phyloP scores from a whole-genome alignment of 2,113 vertebrate species.

The Pseudorasbora parva region DNA sequence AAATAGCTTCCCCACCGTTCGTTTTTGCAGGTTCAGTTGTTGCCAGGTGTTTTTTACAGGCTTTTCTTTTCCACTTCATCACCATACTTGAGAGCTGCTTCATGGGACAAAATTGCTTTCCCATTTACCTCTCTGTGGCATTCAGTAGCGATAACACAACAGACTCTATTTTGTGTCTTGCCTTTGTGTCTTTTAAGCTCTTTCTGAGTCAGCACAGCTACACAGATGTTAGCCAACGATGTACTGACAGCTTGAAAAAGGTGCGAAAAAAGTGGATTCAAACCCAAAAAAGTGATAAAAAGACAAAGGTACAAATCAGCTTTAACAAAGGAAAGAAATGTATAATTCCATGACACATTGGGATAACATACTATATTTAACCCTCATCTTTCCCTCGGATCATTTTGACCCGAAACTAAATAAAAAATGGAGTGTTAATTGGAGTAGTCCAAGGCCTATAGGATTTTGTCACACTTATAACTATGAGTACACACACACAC shows the following conservation, averaged over 20 bases:
- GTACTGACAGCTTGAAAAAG: background rate
- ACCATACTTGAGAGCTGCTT: background rate
- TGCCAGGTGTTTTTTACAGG: conserved; percentile 13
- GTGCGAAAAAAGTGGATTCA: no score
- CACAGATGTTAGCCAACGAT: conserved; percentile 23
- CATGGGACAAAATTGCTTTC: background rate
- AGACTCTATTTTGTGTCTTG: background rate
- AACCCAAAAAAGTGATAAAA: no score
- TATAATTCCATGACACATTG: no score
- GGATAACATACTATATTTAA: no score
- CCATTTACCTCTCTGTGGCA: background rate
- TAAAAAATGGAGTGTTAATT: no score
- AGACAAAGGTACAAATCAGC: no score
- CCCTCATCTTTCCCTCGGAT: no score
- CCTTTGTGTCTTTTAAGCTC: background rate
- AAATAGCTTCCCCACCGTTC: conserved; percentile 9
- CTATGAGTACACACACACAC: no score
- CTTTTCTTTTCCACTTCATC: background rate
- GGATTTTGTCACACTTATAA: no score
- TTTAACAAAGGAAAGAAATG: no score
- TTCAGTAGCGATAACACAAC: background rate
- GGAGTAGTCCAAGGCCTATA: no score
- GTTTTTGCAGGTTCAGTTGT: background rate
- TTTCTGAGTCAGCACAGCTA: background rate
- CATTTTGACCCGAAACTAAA: no score